A percentile compares a stretch with the other conserved stretches of the same genome.
These are phyloP conservation scores for Paradoxurus hermaphroditus DNA, from an alignment of 2,113 vertebrate species.

Conservation along the genomic window DNA sequence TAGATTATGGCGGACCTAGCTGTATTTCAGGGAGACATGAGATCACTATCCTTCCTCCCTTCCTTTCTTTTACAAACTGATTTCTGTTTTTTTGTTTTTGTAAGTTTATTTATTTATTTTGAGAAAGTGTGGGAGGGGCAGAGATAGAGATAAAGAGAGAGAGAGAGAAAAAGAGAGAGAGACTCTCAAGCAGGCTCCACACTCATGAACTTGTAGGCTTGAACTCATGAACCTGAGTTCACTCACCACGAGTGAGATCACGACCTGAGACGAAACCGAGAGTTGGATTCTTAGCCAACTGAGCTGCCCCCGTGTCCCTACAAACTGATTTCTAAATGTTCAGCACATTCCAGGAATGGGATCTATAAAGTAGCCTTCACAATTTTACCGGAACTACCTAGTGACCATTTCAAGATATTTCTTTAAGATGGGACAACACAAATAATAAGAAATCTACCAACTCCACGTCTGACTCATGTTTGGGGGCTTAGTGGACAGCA, in stretches of 20 bases:
- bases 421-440: background rate
- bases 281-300: too few species aligned
- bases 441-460: background rate
- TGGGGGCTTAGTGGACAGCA: background rate
- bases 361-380: background rate
- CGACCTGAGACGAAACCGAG: too few species aligned
- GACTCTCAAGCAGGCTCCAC: too few species aligned
- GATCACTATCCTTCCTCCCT: background rate
- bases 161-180: too few species aligned
- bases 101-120: too few species aligned
- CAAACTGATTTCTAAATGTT: background rate
- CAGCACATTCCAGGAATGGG: background rate
- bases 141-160: too few species aligned
- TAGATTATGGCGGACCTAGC: background rate
- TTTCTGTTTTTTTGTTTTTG: background rate
- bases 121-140: too few species aligned
- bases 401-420: background rate
- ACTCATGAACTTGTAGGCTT: too few species aligned
- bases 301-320: too few species aligned
- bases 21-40: background rate
- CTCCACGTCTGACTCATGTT: background rate
- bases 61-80: background rate
- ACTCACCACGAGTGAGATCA: too few species aligned
- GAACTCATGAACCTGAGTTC: too few species aligned
- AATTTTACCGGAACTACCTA: background rate